phyloP scores from a whole-genome alignment of 2,113 vertebrate species.

The Odobenus rosmarus region DNA sequence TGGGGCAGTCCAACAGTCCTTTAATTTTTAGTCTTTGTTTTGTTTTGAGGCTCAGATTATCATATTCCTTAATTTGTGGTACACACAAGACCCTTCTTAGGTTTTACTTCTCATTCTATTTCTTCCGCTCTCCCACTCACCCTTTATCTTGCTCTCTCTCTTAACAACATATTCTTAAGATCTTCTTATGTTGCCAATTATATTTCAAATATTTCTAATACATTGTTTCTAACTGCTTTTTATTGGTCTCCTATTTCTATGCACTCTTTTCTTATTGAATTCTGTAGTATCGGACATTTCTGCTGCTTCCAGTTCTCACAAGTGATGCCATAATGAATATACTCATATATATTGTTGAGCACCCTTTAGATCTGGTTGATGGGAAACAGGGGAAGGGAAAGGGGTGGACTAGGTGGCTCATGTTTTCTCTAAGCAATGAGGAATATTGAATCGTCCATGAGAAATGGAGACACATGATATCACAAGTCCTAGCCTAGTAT shows the following conservation, averaged over 20 bases:
- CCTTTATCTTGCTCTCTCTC: neutral
- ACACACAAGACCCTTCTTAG: neutral
- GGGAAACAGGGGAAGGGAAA: neutral
- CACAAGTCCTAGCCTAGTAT: neutral
- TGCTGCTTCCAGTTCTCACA: neutral
- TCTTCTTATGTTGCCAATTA: neutral
- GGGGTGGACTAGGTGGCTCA: neutral
- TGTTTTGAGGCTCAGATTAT: neutral
- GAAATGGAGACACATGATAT: neutral
- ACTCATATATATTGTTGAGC: rapidly evolving
- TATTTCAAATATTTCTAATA: neutral
- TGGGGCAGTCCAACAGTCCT: neutral
- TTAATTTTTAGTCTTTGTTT: neutral
- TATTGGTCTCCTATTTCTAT: neutral
- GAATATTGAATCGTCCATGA: neutral
- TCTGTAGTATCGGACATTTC: neutral
- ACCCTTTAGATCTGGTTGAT: neutral
- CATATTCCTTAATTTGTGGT: neutral
- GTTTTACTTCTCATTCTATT: neutral
- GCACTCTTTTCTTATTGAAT: neutral
- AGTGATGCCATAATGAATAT: neutral
- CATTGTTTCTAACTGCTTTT: neutral
- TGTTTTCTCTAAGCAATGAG: neutral
- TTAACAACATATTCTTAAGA: neutral
- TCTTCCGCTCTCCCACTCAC: neutral